Conservation (phyloP, 2,113 vertebrate species). For the Melanostigma gelatinosum region DNA sequence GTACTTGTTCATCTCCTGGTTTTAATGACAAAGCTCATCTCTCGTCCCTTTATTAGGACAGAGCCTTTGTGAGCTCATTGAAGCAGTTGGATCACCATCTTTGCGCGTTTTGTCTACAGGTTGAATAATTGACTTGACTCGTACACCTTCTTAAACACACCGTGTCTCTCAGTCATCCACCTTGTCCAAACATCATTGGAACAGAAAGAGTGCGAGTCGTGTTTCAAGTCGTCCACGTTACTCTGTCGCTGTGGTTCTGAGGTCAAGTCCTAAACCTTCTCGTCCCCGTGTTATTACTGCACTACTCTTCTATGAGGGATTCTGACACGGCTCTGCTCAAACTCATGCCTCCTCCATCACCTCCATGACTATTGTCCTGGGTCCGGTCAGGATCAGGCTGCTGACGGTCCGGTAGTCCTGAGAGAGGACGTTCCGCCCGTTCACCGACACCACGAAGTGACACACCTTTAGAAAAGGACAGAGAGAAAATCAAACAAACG, state of each 20-base stretch:
- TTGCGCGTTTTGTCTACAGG: conserved; percentile 5
- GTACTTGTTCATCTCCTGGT: conserved; percentile 15
- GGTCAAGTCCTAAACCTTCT: conserved; percentile 30
- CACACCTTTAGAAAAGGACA: conserved; percentile 85
- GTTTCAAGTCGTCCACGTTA: conserved; percentile 24
- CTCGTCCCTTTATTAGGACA: not conserved
- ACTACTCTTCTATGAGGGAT: not conserved
- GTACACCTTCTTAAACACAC: conserved; percentile 14
- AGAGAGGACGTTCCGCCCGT: conserved; percentile 92
- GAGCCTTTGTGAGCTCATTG: not conserved
- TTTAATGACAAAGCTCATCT: not conserved
- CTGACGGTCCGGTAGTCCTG: conserved; percentile 96
- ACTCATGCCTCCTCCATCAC: conserved; percentile 93
- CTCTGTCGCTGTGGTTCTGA: conserved; percentile 29
- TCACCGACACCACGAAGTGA: conserved; percentile 96
- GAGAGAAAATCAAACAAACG: not conserved
- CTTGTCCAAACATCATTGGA: conserved; percentile 41
- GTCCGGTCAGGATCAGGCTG: conserved; percentile 94
- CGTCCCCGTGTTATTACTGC: not conserved
- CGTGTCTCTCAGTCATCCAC: conserved; percentile 10
- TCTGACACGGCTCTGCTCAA: conserved; percentile 51
- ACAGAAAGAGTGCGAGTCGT: conserved; percentile 9
- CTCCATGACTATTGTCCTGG: conserved; percentile 96
- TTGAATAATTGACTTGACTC: conserved; percentile 31
- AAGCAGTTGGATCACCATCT: not conserved